These are phyloP conservation scores for Macrotis lagotis DNA, from an alignment of 2,113 vertebrate species.

Conservation along the genomic window DNA sequence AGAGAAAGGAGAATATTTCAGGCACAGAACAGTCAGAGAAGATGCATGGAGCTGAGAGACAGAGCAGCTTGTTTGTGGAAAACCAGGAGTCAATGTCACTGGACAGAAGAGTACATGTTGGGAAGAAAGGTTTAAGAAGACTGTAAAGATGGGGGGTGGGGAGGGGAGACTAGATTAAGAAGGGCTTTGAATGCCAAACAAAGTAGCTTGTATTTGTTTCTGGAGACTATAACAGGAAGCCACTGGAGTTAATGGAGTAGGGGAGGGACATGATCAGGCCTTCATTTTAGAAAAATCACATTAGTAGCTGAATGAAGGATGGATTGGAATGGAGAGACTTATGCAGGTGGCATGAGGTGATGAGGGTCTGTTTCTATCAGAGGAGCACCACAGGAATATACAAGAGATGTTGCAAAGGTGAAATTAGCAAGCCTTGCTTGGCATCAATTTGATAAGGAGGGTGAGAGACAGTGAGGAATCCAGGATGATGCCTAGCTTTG, in stretches of 20 bases:
- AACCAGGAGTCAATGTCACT: background rate
- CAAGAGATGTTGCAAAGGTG: no score
- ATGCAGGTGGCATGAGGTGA: background rate
- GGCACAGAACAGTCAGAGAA: no score
- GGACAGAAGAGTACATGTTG: background rate
- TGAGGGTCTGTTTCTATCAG: no score
- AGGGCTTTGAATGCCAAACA: background rate
- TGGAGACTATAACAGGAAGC: background rate
- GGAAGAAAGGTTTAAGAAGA: background rate
- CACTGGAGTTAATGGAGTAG: background rate
- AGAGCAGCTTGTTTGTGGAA: background rate
- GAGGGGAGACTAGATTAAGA: background rate
- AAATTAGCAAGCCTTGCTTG: no score
- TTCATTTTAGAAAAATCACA: background rate
- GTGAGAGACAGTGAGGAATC: background rate
- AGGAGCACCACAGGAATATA: no score
- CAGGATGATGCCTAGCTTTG: no score
- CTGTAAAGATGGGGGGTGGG: background rate
- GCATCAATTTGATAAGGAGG: background rate
- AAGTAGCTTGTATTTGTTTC: background rate
- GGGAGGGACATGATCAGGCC: background rate
- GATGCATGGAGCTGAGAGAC: no score
- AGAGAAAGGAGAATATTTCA: no score
- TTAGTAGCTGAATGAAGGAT: background rate
- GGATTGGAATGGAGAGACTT: background rate